Base-by-base conservation (phyloP, 2,797 vertebrate genomes). In the Botia almorhae region DNA sequence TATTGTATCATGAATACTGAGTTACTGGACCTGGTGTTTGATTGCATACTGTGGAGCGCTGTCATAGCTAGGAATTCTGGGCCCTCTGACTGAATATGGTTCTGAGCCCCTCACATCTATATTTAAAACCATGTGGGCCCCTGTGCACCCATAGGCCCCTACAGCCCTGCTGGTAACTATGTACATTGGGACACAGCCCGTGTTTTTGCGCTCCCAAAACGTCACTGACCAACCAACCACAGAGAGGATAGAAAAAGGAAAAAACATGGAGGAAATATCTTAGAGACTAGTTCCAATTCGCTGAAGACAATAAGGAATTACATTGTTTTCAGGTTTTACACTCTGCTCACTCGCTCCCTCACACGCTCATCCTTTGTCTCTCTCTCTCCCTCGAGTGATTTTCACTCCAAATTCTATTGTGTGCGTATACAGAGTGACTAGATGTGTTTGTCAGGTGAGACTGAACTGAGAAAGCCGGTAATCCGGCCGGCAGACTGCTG, bases 271-370 rank as follows among this genome's bases (percentile, higher is more conserved):
- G 64, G 72, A 85, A 85, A 73, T 78, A 76, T 82, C 61, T 79
- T 14, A 19, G 39, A 81, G 78, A 84, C 82, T 80, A 79, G 81
- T 83, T 87, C 84, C 82, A 82, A 82, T 82, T 84, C 79, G 64
- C 74, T 79, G 82, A 82, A 79, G 82, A 84, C 81, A 84, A 83
- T 85, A 81, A 84, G 83, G 84, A 81, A 87, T 85, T 84, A 81
- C 81, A 83, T 83, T 87, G 86, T 82, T 83, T 84, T 84, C 81
- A 68, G 76, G 65, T 29, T 58, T 64, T 72, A 73, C 74, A n/a
- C 80, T 64, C 55, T 56, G 64, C 80, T 81, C 78, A 50, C 70
- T 79, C 75, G 50, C 60, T 74, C 48, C 21, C 69, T 23, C 46
- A 68, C 50, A 14, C 68, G 23, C 39, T 67, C 76, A 82, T 68